Base-by-base conservation (phyloP, 2,888 invertebrate genomes). In the Eupsilia transversa region DNA sequence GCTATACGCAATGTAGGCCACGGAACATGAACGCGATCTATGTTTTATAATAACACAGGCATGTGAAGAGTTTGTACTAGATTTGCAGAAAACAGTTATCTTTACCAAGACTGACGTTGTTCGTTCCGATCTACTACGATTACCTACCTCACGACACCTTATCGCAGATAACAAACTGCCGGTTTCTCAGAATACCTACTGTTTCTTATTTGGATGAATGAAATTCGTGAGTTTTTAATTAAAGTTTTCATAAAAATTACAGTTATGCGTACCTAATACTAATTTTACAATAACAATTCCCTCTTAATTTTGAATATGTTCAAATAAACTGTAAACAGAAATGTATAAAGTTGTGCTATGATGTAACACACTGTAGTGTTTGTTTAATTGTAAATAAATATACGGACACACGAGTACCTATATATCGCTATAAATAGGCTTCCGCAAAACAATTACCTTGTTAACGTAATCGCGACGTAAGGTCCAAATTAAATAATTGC, bases 131-230 rank as follows among this genome's bases (percentile, higher is more conserved):
- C 75, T 79, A 68, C 68, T 67, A 60, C 68, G 86, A 83, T 87
- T 82, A 79, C 82, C 77, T 69, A 68, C 76, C 77, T 67, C 72
- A 72, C 74, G 65, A 57, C 67, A 74, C 61, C 75, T 86, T 86
- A 86, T 86, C 86, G n/a, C 12, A 79, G 87, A 87, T 86, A 86
- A 86, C 81, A 70, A 64, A 81, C 54, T 66, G 57, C 80, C 72
- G 73, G 74, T 68, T 49, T 61, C 73, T 81, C 79, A 69, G 68
- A 69, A 43, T 72, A 68, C 49, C 1, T 49, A 52, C 49, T 79
- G 12, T 63, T 41, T 60, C 30, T 64, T 41, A 64, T 59, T 63
- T 61, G 38, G 20, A 27, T 59, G 49, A 72, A 52, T 72, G 10
- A 27, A 52, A 70, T 54, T 72, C 12, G 20, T 33, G 17, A 41